Percentiles rank a stretch among this genome's conserved stretches.
Conservation (phyloP, 2,888 invertebrate genomes). For the Dasysyrphus tricinctus region DNA sequence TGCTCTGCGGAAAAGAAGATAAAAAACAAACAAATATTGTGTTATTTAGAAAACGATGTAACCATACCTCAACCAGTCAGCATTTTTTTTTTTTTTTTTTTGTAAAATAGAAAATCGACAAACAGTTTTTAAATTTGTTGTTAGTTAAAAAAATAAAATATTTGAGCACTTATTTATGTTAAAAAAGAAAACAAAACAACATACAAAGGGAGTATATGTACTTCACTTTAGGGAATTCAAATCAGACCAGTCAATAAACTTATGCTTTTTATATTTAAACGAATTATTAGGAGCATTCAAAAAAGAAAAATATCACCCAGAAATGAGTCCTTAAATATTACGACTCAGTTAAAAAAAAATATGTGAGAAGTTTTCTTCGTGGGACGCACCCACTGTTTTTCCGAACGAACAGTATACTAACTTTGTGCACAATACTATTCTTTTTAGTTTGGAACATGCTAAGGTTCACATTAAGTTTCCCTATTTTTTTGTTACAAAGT, state of each 20-base stretch:
- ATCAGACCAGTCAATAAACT: slow-evolving; percentile 66
- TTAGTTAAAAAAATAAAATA: slow-evolving; percentile 54
- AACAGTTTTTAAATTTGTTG: slow-evolving; percentile 43
- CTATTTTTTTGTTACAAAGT: no score
- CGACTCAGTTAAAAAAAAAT: no score
- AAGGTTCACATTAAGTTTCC: no score
- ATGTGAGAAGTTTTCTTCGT: no score
- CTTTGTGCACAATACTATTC: no score
- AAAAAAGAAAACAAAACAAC: not conserved
- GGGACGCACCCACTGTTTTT: no score
- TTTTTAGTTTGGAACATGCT: no score
- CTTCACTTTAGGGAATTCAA: slow-evolving; percentile 21
- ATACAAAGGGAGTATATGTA: not conserved
- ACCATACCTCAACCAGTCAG: slow-evolving; percentile 81
- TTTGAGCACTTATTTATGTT: not conserved
- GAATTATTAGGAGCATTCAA: no score
- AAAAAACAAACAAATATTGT: slow-evolving; percentile 73
- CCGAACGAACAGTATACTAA: no score
- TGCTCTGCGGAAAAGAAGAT: slow-evolving; percentile 86
- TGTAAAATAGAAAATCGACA: slow-evolving; percentile 43
- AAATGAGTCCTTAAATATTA: no score
- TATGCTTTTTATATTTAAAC: slow-evolving; percentile 23
- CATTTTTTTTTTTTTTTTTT: slow-evolving; percentile 78
- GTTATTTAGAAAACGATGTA: slow-evolving; percentile 39
- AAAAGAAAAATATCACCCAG: no score